Base-by-base conservation (phyloP, 1,140 invertebrate species). In the Pectinophora gossypiella region DNA sequence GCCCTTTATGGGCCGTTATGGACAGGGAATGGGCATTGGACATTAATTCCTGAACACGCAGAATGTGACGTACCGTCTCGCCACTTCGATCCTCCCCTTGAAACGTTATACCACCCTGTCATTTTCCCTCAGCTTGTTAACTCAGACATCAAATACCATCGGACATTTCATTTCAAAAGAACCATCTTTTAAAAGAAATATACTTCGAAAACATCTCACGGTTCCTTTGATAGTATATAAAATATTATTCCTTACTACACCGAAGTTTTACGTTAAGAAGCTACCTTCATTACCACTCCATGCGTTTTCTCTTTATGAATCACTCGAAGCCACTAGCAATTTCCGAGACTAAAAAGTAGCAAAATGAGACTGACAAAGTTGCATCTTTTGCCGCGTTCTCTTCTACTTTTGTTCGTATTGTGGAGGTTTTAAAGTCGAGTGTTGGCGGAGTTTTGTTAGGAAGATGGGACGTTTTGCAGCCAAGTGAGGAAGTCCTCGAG, bases 401-500 rank as follows among this genome's bases (percentile, higher is more conserved):
- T 52, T 49, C 6, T 61, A 38, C 54, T 56, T 56, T 13, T 36
- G n/a, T 9, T 23, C 9, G 2, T 27, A 3, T 19, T 36, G n/a
- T n/a, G n/a, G n/a, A n/a, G n/a, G n/a, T n/a, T n/a, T n/a, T n/a
- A n/a, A n/a, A n/a, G n/a, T n/a, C n/a, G n/a, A n/a, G n/a, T n/a
- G n/a, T n/a, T n/a, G n/a, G n/a, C n/a, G n/a, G n/a, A n/a, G n/a
- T n/a, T n/a, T n/a, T n/a, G 46, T 36, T n/a, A 10, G 5, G 12
- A 35, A 15, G 46, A 55, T 70, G 46, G 2, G 56, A 23, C 58
- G 4, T 63, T 71, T 55, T 45, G 13, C n/a, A 45, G 32, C 15
- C 46, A 48, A 27, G 27, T n/a, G 6, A 48, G 20, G 3, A 19
- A 19, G 40, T 62, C 68, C 76, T 79, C 70, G 73, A 79, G 76